A percentile compares a stretch with the other conserved stretches of the same genome.
Conservation (phyloP, 2,888 invertebrate genomes). For the Dorcus hopei region DNA sequence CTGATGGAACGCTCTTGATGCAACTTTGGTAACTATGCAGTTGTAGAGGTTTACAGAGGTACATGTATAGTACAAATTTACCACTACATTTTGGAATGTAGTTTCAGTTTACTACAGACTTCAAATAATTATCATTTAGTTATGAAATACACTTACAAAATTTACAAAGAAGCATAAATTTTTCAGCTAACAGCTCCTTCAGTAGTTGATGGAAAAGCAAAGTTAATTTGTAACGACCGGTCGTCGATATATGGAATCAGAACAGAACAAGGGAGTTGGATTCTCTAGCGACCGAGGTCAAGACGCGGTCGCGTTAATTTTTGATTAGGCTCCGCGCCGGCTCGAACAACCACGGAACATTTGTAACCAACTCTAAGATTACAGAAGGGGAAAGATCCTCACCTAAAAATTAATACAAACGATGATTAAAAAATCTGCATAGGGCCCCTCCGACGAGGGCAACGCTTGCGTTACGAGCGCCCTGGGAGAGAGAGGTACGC, state of each 20-base stretch:
- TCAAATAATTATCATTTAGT: too few relatives aligned
- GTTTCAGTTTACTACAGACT: too few relatives aligned
- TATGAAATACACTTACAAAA: too few relatives aligned
- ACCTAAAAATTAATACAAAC: constrained; percentile 39
- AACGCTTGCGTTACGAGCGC: constrained; percentile 29
- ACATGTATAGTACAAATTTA: too few relatives aligned
- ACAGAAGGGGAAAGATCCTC: constrained; percentile 19
- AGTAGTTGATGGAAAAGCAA: neutral
- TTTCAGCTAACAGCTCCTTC: too few relatives aligned
- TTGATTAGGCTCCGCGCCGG: neutral
- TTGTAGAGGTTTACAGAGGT: too few relatives aligned
- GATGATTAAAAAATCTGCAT: constrained; percentile 43
- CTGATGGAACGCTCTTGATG: too few relatives aligned
- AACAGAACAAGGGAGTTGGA: constrained; percentile 3
- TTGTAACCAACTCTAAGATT: neutral
- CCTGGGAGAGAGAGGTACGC: constrained; percentile 30
- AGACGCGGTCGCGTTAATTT: neutral
- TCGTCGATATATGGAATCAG: constrained; percentile 7
- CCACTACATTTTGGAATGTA: too few relatives aligned
- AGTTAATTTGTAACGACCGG: constrained; percentile 6
- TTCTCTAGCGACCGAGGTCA: constrained; percentile 4
- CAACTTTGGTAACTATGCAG: too few relatives aligned
- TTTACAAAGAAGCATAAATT: too few relatives aligned
- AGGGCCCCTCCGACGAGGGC: constrained; percentile 29
- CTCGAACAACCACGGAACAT: neutral